Base-by-base conservation (phyloP, 1,140 invertebrate species). In the Thalassaphorura encarpata region DNA sequence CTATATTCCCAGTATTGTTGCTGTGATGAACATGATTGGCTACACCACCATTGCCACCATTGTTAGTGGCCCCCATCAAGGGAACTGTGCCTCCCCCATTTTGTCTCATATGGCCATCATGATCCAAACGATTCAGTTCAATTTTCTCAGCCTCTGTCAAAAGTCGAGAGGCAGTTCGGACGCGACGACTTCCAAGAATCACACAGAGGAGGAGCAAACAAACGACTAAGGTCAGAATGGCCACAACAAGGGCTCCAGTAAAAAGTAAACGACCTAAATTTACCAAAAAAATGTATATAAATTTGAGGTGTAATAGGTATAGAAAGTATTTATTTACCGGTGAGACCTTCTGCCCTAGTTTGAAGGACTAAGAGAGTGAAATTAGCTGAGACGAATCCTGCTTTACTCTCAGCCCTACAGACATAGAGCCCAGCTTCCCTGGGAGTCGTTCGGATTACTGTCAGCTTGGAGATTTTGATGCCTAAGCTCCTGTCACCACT, bases 321-420 rank as follows among this genome's bases (percentile, higher is more conserved):
- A n/a, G n/a, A n/a, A n/a, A n/a, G n/a, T n/a, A 16, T 19, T 36
- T 1, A 1, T n/a, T 54, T 50, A 58, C 61, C 56, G 47, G 50
- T 39, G 40, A 54, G 13, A 39, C 49, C 27, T 27, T 63, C 61
- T 42, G 56, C 45, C 45, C 56, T 63, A 18, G 70, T 69, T 18
- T 77, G 75, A 18, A 79, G 77, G 31, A 88, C 78, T 1, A 77
- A 74, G 54, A 88, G 71, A 39, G 78, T 83, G 21, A 87, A 79
- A 63, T 79, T 80, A 29, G 80, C 79, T 69, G 84, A 79, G 1
- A 78, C 80, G 62, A 77, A 78, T 0, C 85, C 85, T 8, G 85
- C 85, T 69, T 81, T 78, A 68, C 87, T 89, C 68, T 85, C 83
- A 0, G 84, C 84, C 21, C 77, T 75, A 66, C 85, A 89, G 8